phyloP scores from a whole-genome alignment of 2,797 vertebrate genomes.

The Gadopsis marmoratus region DNA sequence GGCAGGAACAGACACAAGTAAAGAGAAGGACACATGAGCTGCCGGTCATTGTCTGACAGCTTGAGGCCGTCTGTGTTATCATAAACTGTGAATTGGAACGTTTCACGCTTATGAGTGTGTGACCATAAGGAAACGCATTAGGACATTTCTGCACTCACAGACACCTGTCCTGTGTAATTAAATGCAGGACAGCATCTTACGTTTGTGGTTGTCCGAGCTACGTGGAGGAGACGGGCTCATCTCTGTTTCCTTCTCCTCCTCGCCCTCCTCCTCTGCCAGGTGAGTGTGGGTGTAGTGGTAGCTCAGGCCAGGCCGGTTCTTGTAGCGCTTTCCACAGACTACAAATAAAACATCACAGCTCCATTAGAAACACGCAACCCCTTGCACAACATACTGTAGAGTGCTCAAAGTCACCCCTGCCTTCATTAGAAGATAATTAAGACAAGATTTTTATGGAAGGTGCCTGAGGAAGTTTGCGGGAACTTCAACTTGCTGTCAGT shows the following conservation, averaged over 20 bases:
- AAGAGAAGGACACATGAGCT: neutral
- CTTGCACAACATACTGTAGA: neutral
- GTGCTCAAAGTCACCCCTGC: neutral
- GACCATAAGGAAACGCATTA: neutral
- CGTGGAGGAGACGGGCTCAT: slow-evolving; percentile 87
- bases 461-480: neutral
- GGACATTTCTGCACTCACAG: neutral
- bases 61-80: neutral
- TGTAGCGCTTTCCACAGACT: slow-evolving; percentile 99
- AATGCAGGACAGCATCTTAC: slow-evolving; percentile 79
- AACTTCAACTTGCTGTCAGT: neutral
- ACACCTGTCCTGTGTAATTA: neutral
- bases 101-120: neutral
- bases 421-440: neutral
- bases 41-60: neutral
- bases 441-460: neutral
- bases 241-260: slow-evolving; percentile 92
- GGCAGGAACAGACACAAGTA: slow-evolving; percentile 29
- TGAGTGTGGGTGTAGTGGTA: slow-evolving; percentile 99
- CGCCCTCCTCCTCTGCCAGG: slow-evolving; percentile 95
- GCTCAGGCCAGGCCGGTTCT: slow-evolving; percentile 97
- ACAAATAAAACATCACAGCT: slow-evolving; percentile 31
- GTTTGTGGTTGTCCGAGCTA: slow-evolving; percentile 93
- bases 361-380: slow-evolving; percentile 26
- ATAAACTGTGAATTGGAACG: neutral